Percentiles rank a stretch among this genome's conserved stretches.
These are phyloP conservation scores for Scaptomyza graminum DNA, from an alignment of 1,140 invertebrate genomes.

Conservation along the genomic window DNA sequence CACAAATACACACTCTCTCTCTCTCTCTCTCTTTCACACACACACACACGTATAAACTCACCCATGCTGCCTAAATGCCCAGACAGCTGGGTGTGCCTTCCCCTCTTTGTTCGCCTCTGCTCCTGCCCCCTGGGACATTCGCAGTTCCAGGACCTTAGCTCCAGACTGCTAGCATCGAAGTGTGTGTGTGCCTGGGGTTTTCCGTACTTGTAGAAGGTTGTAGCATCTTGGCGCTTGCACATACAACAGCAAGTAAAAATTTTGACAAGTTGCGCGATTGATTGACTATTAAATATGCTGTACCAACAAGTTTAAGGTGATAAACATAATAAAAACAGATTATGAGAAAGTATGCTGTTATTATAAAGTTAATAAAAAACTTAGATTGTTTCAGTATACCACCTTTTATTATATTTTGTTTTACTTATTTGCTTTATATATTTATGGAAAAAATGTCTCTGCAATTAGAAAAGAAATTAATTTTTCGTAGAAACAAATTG, in stretches of 20 bases:
- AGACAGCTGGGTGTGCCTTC: conserved; percentile 45
- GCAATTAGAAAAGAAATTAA: no score
- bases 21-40: conserved; percentile 6
- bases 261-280: neutral
- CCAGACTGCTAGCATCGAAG: conserved; percentile 17
- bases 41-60: neutral
- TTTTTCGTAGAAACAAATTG: no score
- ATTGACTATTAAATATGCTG: neutral
- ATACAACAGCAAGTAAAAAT: conserved; percentile 32
- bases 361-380: no score
- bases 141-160: conserved; percentile 29
- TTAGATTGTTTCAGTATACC: no score
- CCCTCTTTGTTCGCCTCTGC: no score
- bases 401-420: no score
- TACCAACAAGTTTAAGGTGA: neutral
- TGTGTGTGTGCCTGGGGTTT: conserved; percentile 38
- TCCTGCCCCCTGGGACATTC: conserved; percentile 58
- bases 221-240: conserved; percentile 56
- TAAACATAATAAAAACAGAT: no score
- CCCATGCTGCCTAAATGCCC: conserved; percentile 13
- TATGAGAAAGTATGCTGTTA: no score
- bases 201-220: conserved; percentile 58
- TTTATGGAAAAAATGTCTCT: no score
- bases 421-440: no score
- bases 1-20: conserved; percentile 54